Conservation (phyloP, 1,140 invertebrate species). For the Drosophila sulfurigaster region DNA sequence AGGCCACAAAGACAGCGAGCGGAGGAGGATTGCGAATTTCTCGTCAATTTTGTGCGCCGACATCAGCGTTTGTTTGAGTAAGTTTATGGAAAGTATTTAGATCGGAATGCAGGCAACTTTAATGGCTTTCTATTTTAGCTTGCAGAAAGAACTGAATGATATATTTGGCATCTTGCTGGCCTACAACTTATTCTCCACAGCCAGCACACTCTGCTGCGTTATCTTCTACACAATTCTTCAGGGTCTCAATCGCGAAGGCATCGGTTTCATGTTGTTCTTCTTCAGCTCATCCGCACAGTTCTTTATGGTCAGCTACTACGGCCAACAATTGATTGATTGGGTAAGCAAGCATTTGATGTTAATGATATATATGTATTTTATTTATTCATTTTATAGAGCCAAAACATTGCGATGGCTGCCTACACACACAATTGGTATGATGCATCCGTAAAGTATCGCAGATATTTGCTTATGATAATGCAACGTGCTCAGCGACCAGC, state of each 20-base stretch:
- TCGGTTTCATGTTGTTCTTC: slow-evolving; percentile 53
- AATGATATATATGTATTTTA: background rate
- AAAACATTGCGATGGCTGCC: slow-evolving; percentile 41
- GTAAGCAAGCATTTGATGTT: slow-evolving; percentile 3
- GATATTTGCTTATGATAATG: slow-evolving; percentile 48
- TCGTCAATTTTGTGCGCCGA: slow-evolving; percentile 27
- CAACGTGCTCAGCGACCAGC: slow-evolving; percentile 44
- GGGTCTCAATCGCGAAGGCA: slow-evolving; percentile 53
- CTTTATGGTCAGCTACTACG: slow-evolving; percentile 58
- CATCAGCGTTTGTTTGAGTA: slow-evolving; percentile 53
- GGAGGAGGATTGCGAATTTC: slow-evolving; percentile 32
- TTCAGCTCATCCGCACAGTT: slow-evolving; percentile 50
- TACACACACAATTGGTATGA: slow-evolving; percentile 60
- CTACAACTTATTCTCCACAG: slow-evolving; percentile 56
- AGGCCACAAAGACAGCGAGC: slow-evolving; percentile 13
- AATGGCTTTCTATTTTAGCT: slow-evolving; percentile 16
- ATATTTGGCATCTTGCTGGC: slow-evolving; percentile 57
- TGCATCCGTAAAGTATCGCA: slow-evolving; percentile 42
- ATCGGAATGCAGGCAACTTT: background rate
- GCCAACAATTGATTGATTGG: slow-evolving; percentile 50
- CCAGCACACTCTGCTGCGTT: slow-evolving; percentile 44
- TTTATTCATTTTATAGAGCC: slow-evolving; percentile 31
- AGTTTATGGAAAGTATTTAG: background rate
- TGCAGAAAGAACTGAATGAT: slow-evolving; percentile 50
- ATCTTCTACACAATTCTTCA: slow-evolving; percentile 42